phyloP scores from a whole-genome alignment of 30 jellyfish, hydroid and myxozoan species.

The Sanderia malayensis region DNA sequence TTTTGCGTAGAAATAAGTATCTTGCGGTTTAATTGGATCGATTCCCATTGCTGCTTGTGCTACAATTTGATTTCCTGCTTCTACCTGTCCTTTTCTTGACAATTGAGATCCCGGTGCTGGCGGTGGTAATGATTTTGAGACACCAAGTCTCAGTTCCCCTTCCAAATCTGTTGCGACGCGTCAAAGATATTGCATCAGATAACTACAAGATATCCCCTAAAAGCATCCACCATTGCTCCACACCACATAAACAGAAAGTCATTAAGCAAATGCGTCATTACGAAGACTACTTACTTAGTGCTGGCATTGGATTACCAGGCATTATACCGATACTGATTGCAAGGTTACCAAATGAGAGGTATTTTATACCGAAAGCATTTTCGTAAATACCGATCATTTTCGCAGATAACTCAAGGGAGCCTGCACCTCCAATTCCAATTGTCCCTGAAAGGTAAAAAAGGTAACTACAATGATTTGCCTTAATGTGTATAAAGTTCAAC shows the following conservation, averaged over 20 bases:
- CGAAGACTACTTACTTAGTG: slow-evolving; percentile 45
- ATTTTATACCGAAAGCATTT: slow-evolving; percentile 64
- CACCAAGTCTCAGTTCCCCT: slow-evolving; percentile 81
- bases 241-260: too few relatives aligned
- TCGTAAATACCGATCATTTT: slow-evolving; percentile 84
- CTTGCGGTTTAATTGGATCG: slow-evolving; percentile 56
- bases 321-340: slow-evolving; percentile 50
- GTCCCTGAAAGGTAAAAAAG: slow-evolving; percentile 51
- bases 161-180: too few relatives aligned
- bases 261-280: too few relatives aligned
- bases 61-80: slow-evolving; percentile 55
- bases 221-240: too few relatives aligned
- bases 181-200: too few relatives aligned
- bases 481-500: too few relatives aligned
- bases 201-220: too few relatives aligned
- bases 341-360: slow-evolving; percentile 69
- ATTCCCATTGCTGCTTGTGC: slow-evolving; percentile 76
- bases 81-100: slow-evolving; percentile 8
- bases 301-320: slow-evolving; percentile 68
- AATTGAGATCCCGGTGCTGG: slow-evolving; percentile 11
- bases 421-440: slow-evolving; percentile 66
- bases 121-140: too few relatives aligned
- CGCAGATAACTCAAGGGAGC: slow-evolving; percentile 63
- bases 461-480: too few relatives aligned
- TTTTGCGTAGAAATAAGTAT: slow-evolving; percentile 62